Base-by-base conservation (phyloP, 2,888 invertebrate genomes). In the Drosophila eohydei region DNA sequence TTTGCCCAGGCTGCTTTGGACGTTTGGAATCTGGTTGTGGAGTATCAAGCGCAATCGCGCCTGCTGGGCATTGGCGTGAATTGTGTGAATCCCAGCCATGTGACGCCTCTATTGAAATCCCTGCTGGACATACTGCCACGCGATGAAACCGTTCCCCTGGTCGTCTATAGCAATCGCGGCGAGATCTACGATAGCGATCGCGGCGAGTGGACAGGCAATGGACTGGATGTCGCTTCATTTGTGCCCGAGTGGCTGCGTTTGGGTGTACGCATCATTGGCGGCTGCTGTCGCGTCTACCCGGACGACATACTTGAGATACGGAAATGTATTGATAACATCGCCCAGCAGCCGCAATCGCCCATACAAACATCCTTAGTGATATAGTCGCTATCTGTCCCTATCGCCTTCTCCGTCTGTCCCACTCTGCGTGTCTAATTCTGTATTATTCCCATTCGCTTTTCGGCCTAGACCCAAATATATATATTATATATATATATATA, bases 81-180 rank as follows among this genome's bases (percentile, higher is more conserved):
- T 93, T 99, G 98, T 92, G 94, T 97, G 43, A 94, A 95, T 59
- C 97, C 97, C 16, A 60, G 93, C 71, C 92, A 94, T 83, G 95
- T 96, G 6, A 93, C 94, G 38, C 91, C 94, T 0, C 93, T 97
- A 38, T 92, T 97, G 50, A 91, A 93, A 78, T 93, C 93, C 8
- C 92, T 95, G 80, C 94, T 94, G 68, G 92, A 60, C 21, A 6
- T 40, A 0, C 28, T 41, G 9, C 60, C 66, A 0, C 21, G 44
- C 3, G 57, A 46, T 0, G 57, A 60, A 5, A 43, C 3, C 28
- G 94, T 97, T 76, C 97, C 97, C 4, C 93, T 98, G 61, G 95
- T 98, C 78, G 97, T 97, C 50, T 98, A 98, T 93, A 98, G 98
- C 44, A 98, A 98, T 93, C 97, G 97, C 81, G 98, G 98, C 1